Evolutionary conservation across 2,113 vertebrate species (phyloP).

Genomic region (Zosterops japonicus): DNA sequence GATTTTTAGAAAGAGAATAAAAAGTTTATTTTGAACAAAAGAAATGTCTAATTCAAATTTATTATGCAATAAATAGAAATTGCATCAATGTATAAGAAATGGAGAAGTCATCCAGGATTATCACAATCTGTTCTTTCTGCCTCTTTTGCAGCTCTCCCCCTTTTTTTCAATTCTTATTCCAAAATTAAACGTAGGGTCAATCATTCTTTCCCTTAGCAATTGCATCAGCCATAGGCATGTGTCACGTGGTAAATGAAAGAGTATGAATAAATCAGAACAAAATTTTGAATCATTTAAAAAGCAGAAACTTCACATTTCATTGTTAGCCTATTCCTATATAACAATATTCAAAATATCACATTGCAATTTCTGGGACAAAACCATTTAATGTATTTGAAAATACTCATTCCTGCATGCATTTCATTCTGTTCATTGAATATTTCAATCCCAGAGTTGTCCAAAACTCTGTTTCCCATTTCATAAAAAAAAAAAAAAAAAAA

Average conservation of each 20-base stretch:
- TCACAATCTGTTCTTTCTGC: not conserved
- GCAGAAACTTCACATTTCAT: not conserved
- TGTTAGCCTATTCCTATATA: not conserved
- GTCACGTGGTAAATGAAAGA: constrained; percentile 4
- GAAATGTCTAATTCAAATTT: not conserved
- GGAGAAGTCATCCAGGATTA: not conserved
- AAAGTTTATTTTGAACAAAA: not conserved
- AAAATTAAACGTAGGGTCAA: not conserved
- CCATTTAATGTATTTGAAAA: not conserved
- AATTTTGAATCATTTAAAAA: constrained; percentile 26
- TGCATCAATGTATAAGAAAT: not conserved
- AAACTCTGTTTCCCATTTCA: not conserved
- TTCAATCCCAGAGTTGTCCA: not conserved
- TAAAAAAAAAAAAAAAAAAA: not conserved
- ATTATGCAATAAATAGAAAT: not conserved
- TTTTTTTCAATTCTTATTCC: not conserved
- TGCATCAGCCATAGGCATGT: constrained; percentile 60
- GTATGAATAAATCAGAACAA: constrained; percentile 23
- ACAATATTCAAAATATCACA: not conserved
- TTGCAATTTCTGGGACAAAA: not conserved
- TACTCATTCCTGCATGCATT: not conserved
- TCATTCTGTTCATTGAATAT: not conserved
- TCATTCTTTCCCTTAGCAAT: constrained; percentile 6
- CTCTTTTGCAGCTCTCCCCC: not conserved
- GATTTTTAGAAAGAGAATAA: not conserved